A percentile compares a stretch with the other conserved stretches of the same genome.
Evolutionary conservation across 2,797 vertebrate genomes (phyloP).

Genomic region (Platyrinchus mystaceus): DNA sequence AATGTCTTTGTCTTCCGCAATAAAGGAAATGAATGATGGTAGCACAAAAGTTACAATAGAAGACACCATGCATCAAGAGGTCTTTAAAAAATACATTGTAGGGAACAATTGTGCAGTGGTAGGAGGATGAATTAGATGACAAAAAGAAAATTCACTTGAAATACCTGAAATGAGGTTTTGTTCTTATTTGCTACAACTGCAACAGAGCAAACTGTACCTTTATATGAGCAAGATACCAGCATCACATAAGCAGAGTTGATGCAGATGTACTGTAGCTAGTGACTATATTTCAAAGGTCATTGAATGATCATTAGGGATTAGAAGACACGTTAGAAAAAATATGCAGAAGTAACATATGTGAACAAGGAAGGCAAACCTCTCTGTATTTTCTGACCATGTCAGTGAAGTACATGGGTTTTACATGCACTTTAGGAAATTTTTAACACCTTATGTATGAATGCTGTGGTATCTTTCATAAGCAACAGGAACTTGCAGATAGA

Average conservation of each 20-base stretch:
- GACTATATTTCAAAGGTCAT: background rate
- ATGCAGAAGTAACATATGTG: background rate
- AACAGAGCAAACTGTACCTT: background rate
- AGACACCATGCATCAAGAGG: constrained; percentile 44
- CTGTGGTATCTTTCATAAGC: background rate
- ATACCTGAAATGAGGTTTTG: constrained; percentile 4
- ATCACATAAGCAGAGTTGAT: background rate
- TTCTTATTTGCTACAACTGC: constrained; percentile 3
- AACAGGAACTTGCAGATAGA: background rate
- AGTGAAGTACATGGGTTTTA: background rate
- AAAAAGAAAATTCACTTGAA: constrained; percentile 35
- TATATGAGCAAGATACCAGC: background rate
- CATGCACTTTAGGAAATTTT: background rate
- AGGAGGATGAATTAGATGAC: constrained; percentile 36
- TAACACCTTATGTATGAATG: background rate
- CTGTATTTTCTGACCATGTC: background rate
- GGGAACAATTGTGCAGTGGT: constrained; percentile 29
- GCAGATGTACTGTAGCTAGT: background rate
- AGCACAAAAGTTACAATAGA: constrained; percentile 51
- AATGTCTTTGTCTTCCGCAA: constrained; percentile 42
- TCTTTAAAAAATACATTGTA: constrained; percentile 28
- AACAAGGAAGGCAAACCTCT: background rate
- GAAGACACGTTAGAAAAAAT: background rate
- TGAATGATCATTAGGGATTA: background rate
- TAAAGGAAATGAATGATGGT: constrained; percentile 57